A percentile compares a stretch with the other conserved stretches of the same genome.
These are phyloP conservation scores for Ammospiza nelsoni DNA, from an alignment of 2,113 vertebrate species.

Conservation along the genomic window DNA sequence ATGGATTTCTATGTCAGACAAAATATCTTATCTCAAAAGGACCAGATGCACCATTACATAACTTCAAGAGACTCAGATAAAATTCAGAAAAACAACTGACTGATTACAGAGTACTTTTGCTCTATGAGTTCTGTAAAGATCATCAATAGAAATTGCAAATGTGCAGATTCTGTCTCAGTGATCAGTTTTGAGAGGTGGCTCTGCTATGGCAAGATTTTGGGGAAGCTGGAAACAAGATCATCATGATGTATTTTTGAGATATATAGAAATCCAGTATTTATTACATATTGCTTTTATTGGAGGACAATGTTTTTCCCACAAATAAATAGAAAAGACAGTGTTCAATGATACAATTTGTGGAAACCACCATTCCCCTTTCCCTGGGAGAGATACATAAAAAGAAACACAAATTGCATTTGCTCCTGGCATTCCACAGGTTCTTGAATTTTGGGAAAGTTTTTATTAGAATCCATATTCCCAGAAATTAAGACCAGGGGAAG, in stretches of 20 bases:
- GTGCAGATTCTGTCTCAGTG: neutral
- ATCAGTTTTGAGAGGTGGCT: neutral
- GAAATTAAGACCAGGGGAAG: neutral
- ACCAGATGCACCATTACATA: conserved; percentile 52
- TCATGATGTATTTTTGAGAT: neutral
- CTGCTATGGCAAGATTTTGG: neutral
- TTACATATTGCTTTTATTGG: neutral
- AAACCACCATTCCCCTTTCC: neutral
- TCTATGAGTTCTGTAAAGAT: neutral
- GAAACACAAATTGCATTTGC: neutral
- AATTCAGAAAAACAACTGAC: neutral
- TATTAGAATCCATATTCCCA: neutral
- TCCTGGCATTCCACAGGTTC: neutral
- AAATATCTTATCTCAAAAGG: conserved; percentile 58
- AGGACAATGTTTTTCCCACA: neutral
- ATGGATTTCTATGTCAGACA: conserved; percentile 21
- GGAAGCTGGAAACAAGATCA: neutral
- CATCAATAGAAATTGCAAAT: conserved; percentile 17
- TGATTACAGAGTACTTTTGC: neutral
- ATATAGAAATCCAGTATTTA: neutral
- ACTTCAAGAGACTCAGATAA: conserved; percentile 44
- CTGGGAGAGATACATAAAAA: neutral
- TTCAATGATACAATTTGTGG: neutral
- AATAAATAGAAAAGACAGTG: neutral
- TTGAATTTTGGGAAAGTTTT: neutral